These are phyloP conservation scores for Lymantria dispar DNA, from an alignment of 2,888 invertebrate species.

Conservation along the genomic window DNA sequence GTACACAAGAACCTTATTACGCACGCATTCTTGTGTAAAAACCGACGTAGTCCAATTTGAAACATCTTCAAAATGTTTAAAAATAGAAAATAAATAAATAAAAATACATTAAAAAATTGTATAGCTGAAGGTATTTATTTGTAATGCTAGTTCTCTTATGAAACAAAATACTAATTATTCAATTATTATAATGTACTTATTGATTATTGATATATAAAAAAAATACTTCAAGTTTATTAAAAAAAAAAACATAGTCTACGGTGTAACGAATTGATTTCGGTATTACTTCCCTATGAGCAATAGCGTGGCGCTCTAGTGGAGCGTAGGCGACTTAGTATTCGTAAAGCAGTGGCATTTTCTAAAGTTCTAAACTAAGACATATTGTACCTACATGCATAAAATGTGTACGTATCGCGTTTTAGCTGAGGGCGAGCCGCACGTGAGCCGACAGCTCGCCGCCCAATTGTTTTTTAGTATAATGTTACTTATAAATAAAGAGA, in stretches of 20 bases:
- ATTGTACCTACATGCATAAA: no score
- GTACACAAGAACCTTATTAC: constrained; percentile 61
- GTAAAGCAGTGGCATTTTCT: constrained; percentile 76
- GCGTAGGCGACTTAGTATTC: constrained; percentile 73
- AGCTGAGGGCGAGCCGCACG: constrained; percentile 33
- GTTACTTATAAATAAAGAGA: constrained; percentile 43
- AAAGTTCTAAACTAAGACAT: constrained; percentile 75
- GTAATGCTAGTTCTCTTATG: constrained; percentile 82
- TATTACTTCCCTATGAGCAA: constrained; percentile 76
- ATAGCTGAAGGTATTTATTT: constrained; percentile 82
- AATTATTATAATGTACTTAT: constrained; percentile 83
- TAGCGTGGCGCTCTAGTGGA: constrained; percentile 48
- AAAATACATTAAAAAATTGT: constrained; percentile 79
- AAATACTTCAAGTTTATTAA: constrained; percentile 80
- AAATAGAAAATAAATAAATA: constrained; percentile 79
- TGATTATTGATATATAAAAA: constrained; percentile 80
- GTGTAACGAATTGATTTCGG: constrained; percentile 80
- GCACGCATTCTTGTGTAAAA: constrained; percentile 64
- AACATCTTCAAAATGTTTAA: constrained; percentile 79
- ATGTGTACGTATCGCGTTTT: constrained; percentile 59
- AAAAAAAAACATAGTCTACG: constrained; percentile 69
- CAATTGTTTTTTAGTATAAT: constrained; percentile 67
- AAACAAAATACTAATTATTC: constrained; percentile 82
- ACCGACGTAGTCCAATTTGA: constrained; percentile 76
- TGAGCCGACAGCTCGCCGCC: constrained; percentile 61